Evolutionary conservation across 1,140 invertebrate species (phyloP).

Genomic region (Drosophila teissieri): DNA sequence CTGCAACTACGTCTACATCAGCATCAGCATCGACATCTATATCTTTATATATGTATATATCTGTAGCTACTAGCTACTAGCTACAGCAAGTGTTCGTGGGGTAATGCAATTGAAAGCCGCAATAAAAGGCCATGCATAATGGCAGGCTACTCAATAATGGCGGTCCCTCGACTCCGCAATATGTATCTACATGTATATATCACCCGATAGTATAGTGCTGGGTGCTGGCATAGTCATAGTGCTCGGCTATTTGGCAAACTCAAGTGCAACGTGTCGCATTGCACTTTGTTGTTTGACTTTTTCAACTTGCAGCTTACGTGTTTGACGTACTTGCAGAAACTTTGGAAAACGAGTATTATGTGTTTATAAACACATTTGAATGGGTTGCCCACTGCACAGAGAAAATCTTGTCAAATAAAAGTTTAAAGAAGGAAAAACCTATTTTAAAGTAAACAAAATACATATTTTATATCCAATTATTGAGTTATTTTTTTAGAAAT

Average conservation of each 20-base stretch:
- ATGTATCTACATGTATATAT: conserved; percentile 34
- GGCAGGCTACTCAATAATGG: conserved; percentile 58
- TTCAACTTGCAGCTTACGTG: conserved; percentile 45
- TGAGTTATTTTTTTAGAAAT: too few species aligned
- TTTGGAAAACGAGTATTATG: conserved; percentile 37
- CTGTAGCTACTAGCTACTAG: not conserved
- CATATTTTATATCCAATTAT: too few species aligned
- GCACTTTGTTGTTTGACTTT: conserved; percentile 51
- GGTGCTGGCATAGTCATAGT: not conserved
- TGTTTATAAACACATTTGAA: conserved; percentile 32
- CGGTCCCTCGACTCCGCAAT: conserved; percentile 18
- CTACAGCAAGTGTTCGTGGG: conserved; percentile 26
- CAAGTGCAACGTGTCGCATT: conserved; percentile 55
- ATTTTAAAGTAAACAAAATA: too few species aligned
- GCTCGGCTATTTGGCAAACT: conserved; percentile 36
- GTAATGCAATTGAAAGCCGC: conserved; percentile 66
- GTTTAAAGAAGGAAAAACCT: not conserved
- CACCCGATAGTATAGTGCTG: conserved; percentile 8
- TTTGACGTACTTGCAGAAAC: conserved; percentile 51
- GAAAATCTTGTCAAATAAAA: not conserved
- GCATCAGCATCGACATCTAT: conserved; percentile 24
- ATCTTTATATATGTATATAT: conserved; percentile 2
- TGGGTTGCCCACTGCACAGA: conserved; percentile 4
- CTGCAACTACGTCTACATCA: not conserved
- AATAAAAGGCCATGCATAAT: conserved; percentile 73